These are phyloP conservation scores for Daktulosphaira vitifoliae DNA, from an alignment of 1,140 invertebrate genomes.

Conservation along the genomic window DNA sequence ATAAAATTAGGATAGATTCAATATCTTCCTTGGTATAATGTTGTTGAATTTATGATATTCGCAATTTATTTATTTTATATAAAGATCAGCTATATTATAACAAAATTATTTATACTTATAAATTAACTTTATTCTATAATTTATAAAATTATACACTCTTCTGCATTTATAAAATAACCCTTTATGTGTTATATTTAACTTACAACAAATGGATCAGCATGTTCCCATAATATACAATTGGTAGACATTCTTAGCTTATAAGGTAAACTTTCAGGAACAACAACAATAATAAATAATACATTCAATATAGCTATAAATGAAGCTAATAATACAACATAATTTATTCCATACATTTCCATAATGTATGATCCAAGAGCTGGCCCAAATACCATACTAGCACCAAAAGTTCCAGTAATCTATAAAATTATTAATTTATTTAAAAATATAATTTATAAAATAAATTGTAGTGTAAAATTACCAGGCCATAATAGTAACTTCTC, in stretches of 20 bases:
- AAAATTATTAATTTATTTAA: slow-evolving; percentile 38
- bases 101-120: too few relatives aligned
- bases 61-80: too few relatives aligned
- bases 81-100: too few relatives aligned
- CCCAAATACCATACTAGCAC: slow-evolving; percentile 94
- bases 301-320: slow-evolving; percentile 92
- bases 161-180: not conserved
- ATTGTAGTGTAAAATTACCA: slow-evolving; percentile 54
- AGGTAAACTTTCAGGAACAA: slow-evolving; percentile 94
- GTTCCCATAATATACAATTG: slow-evolving; percentile 74
- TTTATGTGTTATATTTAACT: too few relatives aligned
- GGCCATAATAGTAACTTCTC: slow-evolving; percentile 89
- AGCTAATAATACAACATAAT: slow-evolving; percentile 89
- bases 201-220: slow-evolving; percentile 94
- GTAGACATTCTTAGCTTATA: slow-evolving; percentile 77
- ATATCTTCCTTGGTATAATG: too few relatives aligned
- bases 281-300: slow-evolving; percentile 95
- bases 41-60: too few relatives aligned
- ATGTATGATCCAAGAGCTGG: slow-evolving; percentile 93
- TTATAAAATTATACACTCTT: too few relatives aligned
- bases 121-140: too few relatives aligned
- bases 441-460: not conserved
- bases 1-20: too few relatives aligned
- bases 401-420: slow-evolving; percentile 92
- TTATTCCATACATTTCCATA: slow-evolving; percentile 80